A percentile compares a stretch with the other conserved stretches of the same genome.
Evolutionary conservation across 1,140 invertebrate species (phyloP).

Genomic region (Euwallacea fornicatus): DNA sequence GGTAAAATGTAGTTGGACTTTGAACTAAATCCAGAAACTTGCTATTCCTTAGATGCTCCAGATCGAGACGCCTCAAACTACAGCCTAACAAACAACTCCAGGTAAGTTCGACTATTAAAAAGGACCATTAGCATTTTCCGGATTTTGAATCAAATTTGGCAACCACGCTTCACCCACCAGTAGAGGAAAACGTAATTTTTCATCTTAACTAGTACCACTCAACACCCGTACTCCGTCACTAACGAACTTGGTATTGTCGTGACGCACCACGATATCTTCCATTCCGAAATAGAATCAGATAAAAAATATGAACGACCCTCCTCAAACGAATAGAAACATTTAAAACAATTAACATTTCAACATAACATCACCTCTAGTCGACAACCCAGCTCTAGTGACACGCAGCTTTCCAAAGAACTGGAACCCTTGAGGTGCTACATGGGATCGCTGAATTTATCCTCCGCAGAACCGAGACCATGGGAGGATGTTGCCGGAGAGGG

Average conservation of each 20-base stretch:
- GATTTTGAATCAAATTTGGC: no score
- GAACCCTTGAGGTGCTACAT: conserved; percentile 42
- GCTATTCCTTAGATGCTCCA: conserved; percentile 29
- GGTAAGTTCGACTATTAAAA: conserved; percentile 16
- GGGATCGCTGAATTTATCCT: conserved; percentile 39
- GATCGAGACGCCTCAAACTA: conserved; percentile 27
- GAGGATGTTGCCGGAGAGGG: conserved; percentile 35
- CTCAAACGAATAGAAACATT: not conserved
- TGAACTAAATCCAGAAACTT: not conserved
- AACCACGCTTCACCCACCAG: no score
- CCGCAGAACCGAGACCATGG: conserved; percentile 37
- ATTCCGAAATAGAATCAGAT: no score
- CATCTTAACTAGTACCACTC: no score
- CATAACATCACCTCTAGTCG: conserved; percentile 33
- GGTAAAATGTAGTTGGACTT: not conserved
- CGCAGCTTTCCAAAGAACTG: conserved; percentile 48
- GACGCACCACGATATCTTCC: no score
- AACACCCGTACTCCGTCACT: no score
- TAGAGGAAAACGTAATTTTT: no score
- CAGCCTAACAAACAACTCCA: conserved; percentile 22
- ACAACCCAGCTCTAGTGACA: conserved; percentile 50
- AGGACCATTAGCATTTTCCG: no score
- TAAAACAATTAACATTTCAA: not conserved
- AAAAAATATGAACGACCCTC: conserved; percentile 1
- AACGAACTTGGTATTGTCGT: no score